Evolutionary conservation across 2,888 invertebrate genomes (phyloP).

Genomic region (Odontocolon sp.): DNA sequence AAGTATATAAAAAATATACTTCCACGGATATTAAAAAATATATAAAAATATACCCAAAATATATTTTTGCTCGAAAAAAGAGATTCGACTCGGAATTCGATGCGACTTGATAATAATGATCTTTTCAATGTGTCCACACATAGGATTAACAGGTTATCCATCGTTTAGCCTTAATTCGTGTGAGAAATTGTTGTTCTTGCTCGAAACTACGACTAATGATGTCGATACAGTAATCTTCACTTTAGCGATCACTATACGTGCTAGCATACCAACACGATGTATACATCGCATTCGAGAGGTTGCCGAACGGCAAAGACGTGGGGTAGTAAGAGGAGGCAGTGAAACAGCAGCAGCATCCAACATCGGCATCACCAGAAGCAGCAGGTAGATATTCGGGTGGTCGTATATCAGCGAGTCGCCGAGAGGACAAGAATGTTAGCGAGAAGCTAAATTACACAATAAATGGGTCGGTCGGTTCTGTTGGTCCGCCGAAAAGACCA

Average conservation of each 20-base stretch:
- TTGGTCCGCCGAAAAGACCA: constrained; percentile 35
- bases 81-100: too few relatives aligned
- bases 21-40: too few relatives aligned
- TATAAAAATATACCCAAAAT: too few relatives aligned
- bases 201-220: constrained; percentile 2
- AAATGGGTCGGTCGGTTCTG: constrained; percentile 57
- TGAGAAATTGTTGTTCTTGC: background rate
- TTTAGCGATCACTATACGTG: background rate
- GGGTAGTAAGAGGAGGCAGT: constrained; percentile 5
- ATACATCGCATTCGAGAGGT: constrained; percentile 59
- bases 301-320: constrained; percentile 28
- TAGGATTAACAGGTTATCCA: too few relatives aligned
- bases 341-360: constrained; percentile 23
- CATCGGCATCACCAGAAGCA: constrained; percentile 51
- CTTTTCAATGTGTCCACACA: too few relatives aligned
- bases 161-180: background rate
- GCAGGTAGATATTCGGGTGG: constrained; percentile 67
- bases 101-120: too few relatives aligned
- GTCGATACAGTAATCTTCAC: constrained; percentile 18
- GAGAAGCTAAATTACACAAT: constrained; percentile 66
- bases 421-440: constrained; percentile 64
- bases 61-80: too few relatives aligned
- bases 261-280: constrained; percentile 64
- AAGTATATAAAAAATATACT: too few relatives aligned
- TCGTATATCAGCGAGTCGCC: constrained; percentile 64